phyloP scores from a whole-genome alignment of 2,797 vertebrate genomes.

The Corythornis leucogaster region DNA sequence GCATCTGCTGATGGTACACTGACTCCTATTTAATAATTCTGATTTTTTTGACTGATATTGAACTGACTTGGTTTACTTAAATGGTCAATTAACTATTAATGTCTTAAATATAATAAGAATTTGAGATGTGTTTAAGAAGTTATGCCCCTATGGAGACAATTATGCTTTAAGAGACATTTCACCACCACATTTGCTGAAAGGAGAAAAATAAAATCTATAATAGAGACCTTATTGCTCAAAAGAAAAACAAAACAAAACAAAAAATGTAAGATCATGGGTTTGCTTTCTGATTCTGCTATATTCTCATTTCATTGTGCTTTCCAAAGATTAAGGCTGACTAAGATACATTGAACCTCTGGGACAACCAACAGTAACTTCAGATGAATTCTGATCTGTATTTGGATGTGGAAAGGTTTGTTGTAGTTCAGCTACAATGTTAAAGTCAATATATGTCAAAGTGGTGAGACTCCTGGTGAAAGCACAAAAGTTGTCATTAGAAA shows the following conservation, averaged over 20 bases:
- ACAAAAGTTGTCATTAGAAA: not conserved
- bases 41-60: constrained; percentile 13
- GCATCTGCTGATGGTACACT: not conserved
- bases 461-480: not conserved
- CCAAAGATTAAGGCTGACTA: not conserved
- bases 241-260: not conserved
- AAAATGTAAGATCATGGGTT: not conserved
- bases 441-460: not conserved
- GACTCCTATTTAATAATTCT: constrained; percentile 36
- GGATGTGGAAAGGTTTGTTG: not conserved
- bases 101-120: constrained; percentile 40
- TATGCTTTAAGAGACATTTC: not conserved
- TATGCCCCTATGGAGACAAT: not conserved
- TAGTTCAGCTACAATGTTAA: not conserved
- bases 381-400: not conserved
- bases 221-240: not conserved
- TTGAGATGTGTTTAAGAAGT: constrained; percentile 11
- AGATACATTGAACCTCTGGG: not conserved
- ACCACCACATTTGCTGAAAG: not conserved
- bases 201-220: not conserved
- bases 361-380: not conserved
- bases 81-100: constrained; percentile 39
- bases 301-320: not conserved
- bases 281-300: not conserved
- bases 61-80: constrained; percentile 33